Evolutionary conservation across 2,888 invertebrate species (phyloP).

Genomic region (Ariolimax columbianus): DNA sequence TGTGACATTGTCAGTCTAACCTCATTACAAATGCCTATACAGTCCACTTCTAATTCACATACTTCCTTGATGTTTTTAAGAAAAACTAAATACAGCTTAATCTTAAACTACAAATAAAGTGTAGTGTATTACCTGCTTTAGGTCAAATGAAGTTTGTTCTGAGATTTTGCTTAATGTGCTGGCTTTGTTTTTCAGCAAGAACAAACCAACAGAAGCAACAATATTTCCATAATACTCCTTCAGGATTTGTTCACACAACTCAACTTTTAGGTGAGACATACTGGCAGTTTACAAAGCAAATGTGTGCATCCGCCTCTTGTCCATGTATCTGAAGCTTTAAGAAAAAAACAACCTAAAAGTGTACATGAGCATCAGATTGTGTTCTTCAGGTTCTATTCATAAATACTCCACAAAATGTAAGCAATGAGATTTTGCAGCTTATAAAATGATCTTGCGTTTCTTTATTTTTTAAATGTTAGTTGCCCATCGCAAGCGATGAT

Average conservation of each 20-base stretch:
- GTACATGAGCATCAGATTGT: too few relatives aligned
- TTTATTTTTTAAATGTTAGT: too few relatives aligned
- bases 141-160: conserved; percentile 82
- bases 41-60: too few relatives aligned
- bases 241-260: conserved; percentile 77
- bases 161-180: conserved; percentile 85
- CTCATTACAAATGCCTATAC: neutral
- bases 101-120: neutral
- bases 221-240: conserved; percentile 89
- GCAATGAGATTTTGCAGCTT: too few relatives aligned
- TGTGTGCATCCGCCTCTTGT: neutral
- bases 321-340: neutral
- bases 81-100: neutral
- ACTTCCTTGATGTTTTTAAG: too few relatives aligned
- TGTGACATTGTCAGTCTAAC: neutral
- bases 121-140: conserved; percentile 63
- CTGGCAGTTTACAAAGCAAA: neutral
- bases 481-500: too few relatives aligned
- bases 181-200: conserved; percentile 85
- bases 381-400: too few relatives aligned
- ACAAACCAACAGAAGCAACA: conserved; percentile 86
- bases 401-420: neutral
- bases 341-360: too few relatives aligned
- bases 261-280: conserved; percentile 66
- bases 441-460: too few relatives aligned